Conservation (phyloP, 2,797 vertebrate species). For the Bradypodion pumilum region DNA sequence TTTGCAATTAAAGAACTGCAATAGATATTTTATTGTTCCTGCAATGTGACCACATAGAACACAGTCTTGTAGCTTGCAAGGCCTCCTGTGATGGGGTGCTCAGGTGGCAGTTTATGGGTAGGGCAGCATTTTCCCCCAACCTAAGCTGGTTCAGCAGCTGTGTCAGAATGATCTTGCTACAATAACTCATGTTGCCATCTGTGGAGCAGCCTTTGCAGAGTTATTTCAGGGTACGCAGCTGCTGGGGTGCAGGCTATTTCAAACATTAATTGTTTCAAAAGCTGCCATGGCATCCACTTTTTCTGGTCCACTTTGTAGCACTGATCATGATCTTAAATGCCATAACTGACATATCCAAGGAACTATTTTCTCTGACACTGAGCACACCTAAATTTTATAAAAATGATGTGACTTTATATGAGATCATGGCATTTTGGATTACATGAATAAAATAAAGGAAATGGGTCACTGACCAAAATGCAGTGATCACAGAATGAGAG, state of each 20-base stretch:
- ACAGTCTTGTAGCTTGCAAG: neutral
- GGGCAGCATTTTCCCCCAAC: neutral
- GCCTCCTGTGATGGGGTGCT: neutral
- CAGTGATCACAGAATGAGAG: neutral
- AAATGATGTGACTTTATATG: neutral
- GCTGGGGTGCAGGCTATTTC: neutral
- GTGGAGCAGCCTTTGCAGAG: neutral
- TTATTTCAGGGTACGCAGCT: neutral
- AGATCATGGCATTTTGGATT: neutral
- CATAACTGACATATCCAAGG: neutral
- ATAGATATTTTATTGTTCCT: slow-evolving; percentile 6
- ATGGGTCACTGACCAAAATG: neutral
- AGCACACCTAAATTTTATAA: neutral
- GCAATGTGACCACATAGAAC: neutral
- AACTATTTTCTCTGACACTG: neutral
- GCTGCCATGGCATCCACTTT: neutral
- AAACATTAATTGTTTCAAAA: neutral
- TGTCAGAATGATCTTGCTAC: neutral
- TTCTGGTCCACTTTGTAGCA: neutral
- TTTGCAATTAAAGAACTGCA: slow-evolving; percentile 63
- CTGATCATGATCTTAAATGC: neutral
- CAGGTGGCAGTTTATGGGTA: slow-evolving; percentile 1
- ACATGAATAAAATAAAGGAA: neutral
- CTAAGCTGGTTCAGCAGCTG: slow-evolving; percentile 6
- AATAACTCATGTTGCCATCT: neutral